Base-by-base conservation (phyloP, 2,888 invertebrate genomes). In the Thecophora atra region DNA sequence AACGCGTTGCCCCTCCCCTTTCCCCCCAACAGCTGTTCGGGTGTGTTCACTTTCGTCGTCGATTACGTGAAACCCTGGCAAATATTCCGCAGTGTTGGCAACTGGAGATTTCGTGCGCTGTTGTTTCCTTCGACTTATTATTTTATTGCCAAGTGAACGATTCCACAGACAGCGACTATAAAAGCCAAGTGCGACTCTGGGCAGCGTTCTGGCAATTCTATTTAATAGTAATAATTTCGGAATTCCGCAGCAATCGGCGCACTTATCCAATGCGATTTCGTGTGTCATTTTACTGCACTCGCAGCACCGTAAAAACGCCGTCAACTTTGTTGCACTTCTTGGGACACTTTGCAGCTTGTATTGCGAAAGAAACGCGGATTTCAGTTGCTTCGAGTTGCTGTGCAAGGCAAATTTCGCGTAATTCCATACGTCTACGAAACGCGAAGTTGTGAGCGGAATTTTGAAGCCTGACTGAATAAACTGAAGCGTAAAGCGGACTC, bases 111-210 rank as follows among this genome's bases (percentile, higher is more conserved):
- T 11, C 47, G 11, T 64, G 69, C 65, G 68, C 58, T 68, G 68
- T 69, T 47, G 21, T 62, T 72, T 69, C 71, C 69, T n/a, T 69
- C 72, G 30, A 62, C 60, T 72, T 65, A 72, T 71, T 64, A 65
- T 72, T 74, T 74, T 66, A 69, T 70, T 69, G 44, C 62, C n/a
- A n/a, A n/a, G n/a, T n/a, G n/a, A 37, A 0, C 37, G 37, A 37
- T 11, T 37, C 11, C 37, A 37, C 37, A 37, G 37, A 37, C 37
- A 37, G 37, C 37, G 37, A 6, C 37, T n/a, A n/a, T n/a, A n/a
- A 37, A 37, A 37, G 6, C 37, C 37, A 37, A 37, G 7, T 2
- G 7, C 37, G 37, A 37, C 7, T 37, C 11, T 37, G 2, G 11
- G n/a, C 6, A 37, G 3, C 11, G 11, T 8, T 37, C 37, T 11